phyloP scores from a whole-genome alignment of 1,140 invertebrate genomes.

The Schmidtea mediterranea region DNA sequence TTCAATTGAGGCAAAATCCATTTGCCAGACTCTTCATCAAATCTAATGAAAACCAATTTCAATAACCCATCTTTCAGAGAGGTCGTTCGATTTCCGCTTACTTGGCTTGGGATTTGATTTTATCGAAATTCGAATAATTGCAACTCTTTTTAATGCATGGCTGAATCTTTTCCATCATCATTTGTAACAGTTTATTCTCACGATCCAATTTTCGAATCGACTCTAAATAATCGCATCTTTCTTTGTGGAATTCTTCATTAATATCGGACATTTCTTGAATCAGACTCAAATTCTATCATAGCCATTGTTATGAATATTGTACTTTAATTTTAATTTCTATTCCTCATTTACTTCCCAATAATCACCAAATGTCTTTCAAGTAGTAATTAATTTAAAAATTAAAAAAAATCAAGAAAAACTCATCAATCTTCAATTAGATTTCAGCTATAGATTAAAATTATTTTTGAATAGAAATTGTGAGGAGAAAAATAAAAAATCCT shows the following conservation, averaged over 20 bases:
- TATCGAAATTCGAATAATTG: constrained; percentile 34
- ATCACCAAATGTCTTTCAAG: not conserved
- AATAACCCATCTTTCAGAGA: constrained; percentile 7
- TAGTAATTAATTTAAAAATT: constrained; percentile 1
- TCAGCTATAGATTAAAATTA: no score
- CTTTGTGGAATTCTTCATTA: constrained; percentile 53
- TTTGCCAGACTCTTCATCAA: constrained; percentile 44
- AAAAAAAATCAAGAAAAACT: no score
- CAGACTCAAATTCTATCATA: constrained; percentile 14
- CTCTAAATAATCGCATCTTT: constrained; percentile 53
- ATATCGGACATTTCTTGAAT: constrained; percentile 43
- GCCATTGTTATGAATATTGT: not conserved
- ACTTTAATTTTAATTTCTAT: not conserved
- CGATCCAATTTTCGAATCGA: constrained; percentile 48
- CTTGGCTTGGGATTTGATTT: not conserved
- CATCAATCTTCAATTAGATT: no score
- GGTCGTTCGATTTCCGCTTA: not conserved
- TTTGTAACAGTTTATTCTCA: constrained; percentile 37
- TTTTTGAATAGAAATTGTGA: no score
- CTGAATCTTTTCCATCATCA: constrained; percentile 42
- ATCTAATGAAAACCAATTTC: constrained; percentile 40
- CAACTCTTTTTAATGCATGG: constrained; percentile 43
- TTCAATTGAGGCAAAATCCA: constrained; percentile 44
- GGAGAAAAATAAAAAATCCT: no score
- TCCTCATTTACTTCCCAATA: not conserved